Percentiles rank a stretch among this genome's conserved stretches.
These are phyloP conservation scores for Datnioides undecimradiatus DNA, from an alignment of 2,113 vertebrate genomes.

Conservation along the genomic window DNA sequence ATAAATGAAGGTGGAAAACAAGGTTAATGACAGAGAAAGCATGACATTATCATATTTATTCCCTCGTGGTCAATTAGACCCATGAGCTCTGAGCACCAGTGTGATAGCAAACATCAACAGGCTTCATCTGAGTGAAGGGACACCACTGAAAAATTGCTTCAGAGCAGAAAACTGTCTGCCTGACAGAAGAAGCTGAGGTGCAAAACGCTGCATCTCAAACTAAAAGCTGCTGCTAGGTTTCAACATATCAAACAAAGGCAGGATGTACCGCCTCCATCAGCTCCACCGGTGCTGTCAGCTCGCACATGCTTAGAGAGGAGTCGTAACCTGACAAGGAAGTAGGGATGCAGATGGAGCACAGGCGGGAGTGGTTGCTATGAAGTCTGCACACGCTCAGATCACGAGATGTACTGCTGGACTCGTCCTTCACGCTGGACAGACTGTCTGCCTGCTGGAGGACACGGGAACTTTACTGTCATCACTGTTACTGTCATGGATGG, in stretches of 20 bases:
- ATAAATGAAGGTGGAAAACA: background rate
- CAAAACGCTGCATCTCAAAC: background rate
- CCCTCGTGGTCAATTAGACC: no score
- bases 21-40: no score
- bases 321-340: constrained; percentile 11
- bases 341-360: constrained; percentile 3
- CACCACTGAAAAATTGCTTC: no score
- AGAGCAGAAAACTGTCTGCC: no score
- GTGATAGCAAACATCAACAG: no score
- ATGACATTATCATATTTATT: no score
- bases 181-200: background rate
- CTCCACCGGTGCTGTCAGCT: background rate
- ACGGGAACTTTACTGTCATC: background rate
- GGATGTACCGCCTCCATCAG: constrained; percentile 24
- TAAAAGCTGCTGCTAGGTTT: background rate
- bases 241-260: background rate
- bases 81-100: no score
- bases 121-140: no score
- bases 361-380: background rate
- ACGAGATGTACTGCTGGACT: constrained; percentile 30
- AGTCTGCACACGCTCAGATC: background rate
- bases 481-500: no score
- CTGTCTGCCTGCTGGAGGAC: background rate
- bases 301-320: constrained; percentile 33
- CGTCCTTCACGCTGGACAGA: constrained; percentile 10